Conservation (phyloP, 30 jellyfish, hydroid and myxozoan genomes). For the Cassiopea andromeda region DNA sequence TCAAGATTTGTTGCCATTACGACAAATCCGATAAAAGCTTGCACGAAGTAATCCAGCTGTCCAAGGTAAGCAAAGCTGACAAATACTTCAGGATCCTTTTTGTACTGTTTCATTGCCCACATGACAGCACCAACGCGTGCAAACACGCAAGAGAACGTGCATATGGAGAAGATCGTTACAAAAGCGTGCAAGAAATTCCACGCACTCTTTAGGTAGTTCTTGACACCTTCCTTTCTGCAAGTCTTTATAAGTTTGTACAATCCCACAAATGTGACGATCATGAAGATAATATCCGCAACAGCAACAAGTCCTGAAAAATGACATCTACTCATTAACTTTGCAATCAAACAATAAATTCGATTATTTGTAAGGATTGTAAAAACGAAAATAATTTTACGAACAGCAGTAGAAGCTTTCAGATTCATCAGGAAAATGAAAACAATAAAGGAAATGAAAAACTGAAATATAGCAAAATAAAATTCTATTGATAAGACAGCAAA, state of each 20-base stretch:
- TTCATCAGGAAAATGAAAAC: too few species aligned
- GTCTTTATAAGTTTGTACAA: constrained; percentile 76
- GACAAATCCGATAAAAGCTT: constrained; percentile 90
- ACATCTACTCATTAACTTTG: too few species aligned
- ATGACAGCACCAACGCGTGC: constrained; percentile 91
- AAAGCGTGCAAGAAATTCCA: constrained; percentile 87
- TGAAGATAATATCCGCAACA: constrained; percentile 72
- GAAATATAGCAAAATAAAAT: too few species aligned
- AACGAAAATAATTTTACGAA: too few species aligned
- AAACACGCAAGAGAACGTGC: constrained; percentile 80
- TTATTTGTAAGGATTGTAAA: too few species aligned
- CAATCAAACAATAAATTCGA: too few species aligned
- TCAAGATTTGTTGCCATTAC: constrained; percentile 90
- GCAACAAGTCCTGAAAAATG: constrained; percentile 50
- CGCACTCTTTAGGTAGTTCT: constrained; percentile 65
- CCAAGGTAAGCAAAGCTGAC: constrained; percentile 92
- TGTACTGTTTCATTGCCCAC: constrained; percentile 87
- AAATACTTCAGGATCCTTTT: constrained; percentile 86
- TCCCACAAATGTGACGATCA: constrained; percentile 77
- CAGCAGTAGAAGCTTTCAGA: too few species aligned
- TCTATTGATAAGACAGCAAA: too few species aligned
- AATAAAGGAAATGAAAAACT: too few species aligned
- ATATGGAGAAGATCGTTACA: constrained; percentile 85
- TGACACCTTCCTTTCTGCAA: constrained; percentile 77
- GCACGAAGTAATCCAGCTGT: constrained; percentile 81